Conservation (phyloP, 2,888 invertebrate species). For the Mantis religiosa region DNA sequence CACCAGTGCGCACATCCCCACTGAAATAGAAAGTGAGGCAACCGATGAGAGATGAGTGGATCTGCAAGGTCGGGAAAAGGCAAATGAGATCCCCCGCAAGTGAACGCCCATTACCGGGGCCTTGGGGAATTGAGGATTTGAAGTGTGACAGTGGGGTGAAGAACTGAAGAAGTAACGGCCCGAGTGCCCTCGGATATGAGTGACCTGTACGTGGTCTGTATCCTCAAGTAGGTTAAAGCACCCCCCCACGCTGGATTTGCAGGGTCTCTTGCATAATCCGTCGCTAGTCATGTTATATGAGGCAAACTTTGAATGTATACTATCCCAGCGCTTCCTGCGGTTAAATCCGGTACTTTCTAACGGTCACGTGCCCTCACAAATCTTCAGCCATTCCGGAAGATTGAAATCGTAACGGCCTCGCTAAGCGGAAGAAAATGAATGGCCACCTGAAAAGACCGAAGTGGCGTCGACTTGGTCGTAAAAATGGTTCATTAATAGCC, state of each 20-base stretch:
- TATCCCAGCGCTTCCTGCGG: neutral
- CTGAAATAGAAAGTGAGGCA: neutral
- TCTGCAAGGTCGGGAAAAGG: neutral
- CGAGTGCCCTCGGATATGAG: neutral
- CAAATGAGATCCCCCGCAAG: neutral
- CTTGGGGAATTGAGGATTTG: neutral
- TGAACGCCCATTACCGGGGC: neutral
- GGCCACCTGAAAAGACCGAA: neutral
- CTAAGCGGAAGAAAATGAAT: neutral
- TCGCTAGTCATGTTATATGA: neutral
- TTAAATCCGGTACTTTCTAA: neutral
- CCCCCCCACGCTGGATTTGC: neutral
- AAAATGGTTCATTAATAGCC: neutral
- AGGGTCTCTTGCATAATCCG: neutral
- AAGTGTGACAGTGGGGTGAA: neutral
- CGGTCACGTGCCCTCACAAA: neutral
- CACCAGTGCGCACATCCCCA: too few species aligned
- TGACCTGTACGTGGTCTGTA: neutral
- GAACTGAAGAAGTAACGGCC: neutral
- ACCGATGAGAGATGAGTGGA: neutral
- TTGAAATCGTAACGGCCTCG: neutral
- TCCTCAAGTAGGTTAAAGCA: neutral
- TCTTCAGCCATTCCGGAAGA: neutral
- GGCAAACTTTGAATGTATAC: neutral
- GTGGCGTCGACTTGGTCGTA: neutral